phyloP scores from a whole-genome alignment of 2,113 vertebrate genomes.

The Pachyramphus minor region DNA sequence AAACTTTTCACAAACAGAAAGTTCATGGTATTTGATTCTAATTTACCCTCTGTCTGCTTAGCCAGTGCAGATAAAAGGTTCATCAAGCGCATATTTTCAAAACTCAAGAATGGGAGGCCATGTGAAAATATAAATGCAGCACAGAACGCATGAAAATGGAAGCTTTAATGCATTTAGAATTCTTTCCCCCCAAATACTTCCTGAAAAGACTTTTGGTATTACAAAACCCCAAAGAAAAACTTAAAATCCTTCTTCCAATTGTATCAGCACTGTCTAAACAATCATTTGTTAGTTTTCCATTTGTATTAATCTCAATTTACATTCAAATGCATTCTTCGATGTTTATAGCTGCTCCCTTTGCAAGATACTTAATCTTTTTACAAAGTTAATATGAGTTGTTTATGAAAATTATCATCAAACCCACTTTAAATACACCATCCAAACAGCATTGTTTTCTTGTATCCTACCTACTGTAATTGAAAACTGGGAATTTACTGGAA shows the following conservation, averaged over 20 bases:
- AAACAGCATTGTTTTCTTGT: constrained; percentile 68
- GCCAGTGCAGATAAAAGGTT: background rate
- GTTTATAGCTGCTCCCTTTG: constrained; percentile 20
- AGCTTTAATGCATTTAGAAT: background rate
- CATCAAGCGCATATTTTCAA: background rate
- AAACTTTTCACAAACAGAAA: background rate
- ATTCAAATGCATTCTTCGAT: constrained; percentile 17
- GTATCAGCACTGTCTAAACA: background rate
- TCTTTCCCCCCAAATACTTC: background rate
- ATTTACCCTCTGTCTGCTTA: background rate
- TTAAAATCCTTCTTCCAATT: background rate
- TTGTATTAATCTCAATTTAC: constrained; percentile 14
- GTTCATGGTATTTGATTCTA: background rate
- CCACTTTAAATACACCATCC: constrained; percentile 66
- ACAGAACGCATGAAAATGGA: background rate
- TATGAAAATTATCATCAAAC: constrained; percentile 57
- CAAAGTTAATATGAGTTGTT: constrained; percentile 7
- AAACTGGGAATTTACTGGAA: constrained; percentile 83
- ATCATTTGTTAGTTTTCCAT: constrained; percentile 5
- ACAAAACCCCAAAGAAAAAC: background rate
- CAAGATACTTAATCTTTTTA: constrained; percentile 17
- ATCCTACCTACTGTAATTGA: constrained; percentile 80
- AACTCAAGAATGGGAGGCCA: background rate
- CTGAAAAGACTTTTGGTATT: background rate
- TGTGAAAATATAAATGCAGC: background rate